Base-by-base conservation (phyloP, 2,888 invertebrate species). In the Cryptocephalus moraei region DNA sequence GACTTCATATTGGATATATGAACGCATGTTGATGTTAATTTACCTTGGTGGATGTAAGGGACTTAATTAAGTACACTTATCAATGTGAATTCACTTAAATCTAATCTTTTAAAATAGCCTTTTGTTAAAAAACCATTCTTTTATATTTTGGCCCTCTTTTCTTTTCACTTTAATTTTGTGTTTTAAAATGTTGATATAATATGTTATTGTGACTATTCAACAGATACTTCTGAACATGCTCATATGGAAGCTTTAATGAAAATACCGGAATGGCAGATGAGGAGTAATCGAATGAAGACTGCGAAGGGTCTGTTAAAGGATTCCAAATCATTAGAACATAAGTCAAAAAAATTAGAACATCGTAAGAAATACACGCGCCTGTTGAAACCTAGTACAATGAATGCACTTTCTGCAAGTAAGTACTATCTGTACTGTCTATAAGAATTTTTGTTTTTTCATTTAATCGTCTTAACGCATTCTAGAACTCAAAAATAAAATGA, bases 231-330 rank as follows among this genome's bases (percentile, higher is more conserved):
- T 22, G 22, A 22, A 22, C 22, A 22, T 22, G 22, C 22, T 22
- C 88, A 88, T 70, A 72, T 85, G 63, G 79, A 85, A 47, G 81
- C 85, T 53, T 76, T 86, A 57, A 76, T 82, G 72, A 83, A 85
- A 57, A 81, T 84, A 56, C 72, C 83, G 47, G 89, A 91, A 65
- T 90, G 90, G 87, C 88, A 90, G 60, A 81, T 82, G 63, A 80
- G 80, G 60, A 75, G 79, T 65, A 66, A 77, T 43, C 69, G 75
- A 52, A 61, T 69, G 57, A 71, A 71, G 52, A 57, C 67, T 12
- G 52, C 66, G 44, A 70, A 70, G 54, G 59, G 63, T 39, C 49
- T 64, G 34, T 55, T 60, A 14, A 69, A 68, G 55, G 67, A 67
- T 41, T 60, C 66, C 43, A 53, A 59, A 39, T 54, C 62, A 10